These are phyloP conservation scores for Acinonyx jubatus DNA, from an alignment of 2,113 vertebrate genomes.

Conservation along the genomic window DNA sequence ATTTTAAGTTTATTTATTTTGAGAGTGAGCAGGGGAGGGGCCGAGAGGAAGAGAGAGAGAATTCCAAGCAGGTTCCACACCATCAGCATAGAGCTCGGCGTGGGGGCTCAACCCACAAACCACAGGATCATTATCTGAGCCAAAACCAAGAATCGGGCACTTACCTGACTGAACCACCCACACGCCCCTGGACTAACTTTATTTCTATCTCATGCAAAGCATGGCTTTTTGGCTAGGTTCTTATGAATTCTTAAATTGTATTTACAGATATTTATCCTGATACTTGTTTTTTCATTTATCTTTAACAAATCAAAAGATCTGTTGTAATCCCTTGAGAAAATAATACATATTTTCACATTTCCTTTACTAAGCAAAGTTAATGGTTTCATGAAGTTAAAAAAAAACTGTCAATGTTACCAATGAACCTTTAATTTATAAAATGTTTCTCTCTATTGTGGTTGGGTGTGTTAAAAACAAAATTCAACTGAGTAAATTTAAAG, in stretches of 20 bases:
- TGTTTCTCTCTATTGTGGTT: not conserved
- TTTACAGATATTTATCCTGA: not conserved
- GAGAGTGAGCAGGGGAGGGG: no score
- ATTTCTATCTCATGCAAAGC: not conserved
- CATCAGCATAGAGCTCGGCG: no score
- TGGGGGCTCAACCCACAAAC: no score
- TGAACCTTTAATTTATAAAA: not conserved
- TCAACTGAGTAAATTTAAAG: not conserved
- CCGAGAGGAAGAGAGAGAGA: no score
- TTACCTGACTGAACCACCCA: no score
- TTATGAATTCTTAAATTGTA: not conserved
- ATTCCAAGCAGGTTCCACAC: no score
- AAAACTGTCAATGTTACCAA: slow-evolving; percentile 10
- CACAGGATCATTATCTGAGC: no score
- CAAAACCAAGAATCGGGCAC: no score
- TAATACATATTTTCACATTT: not conserved
- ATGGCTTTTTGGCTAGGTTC: not conserved
- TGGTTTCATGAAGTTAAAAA: not conserved
- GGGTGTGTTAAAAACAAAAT: not conserved
- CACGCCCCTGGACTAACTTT: not conserved
- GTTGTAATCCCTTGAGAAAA: slow-evolving; percentile 24
- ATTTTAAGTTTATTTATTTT: no score
- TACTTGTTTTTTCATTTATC: not conserved
- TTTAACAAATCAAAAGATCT: not conserved
- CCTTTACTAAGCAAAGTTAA: not conserved